Evolutionary conservation across 2,888 invertebrate genomes (phyloP), one percentile per base, ranked within the genome.

Genomic region (Ectemnius lituratus): DNA sequence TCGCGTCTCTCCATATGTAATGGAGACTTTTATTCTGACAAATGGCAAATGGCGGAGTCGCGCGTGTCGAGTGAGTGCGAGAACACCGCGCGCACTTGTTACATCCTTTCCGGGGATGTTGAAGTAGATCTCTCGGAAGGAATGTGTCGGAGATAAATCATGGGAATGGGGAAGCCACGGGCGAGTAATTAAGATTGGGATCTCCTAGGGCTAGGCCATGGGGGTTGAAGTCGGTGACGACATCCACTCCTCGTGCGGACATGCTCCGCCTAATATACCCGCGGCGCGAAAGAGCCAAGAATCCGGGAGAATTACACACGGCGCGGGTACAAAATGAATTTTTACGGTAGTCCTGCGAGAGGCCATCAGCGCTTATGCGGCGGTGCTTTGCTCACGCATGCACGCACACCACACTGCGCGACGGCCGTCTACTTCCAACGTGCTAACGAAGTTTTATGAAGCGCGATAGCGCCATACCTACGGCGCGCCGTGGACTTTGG

Each of bases 401-500:
- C 37, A 37, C 37, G 52, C 62, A 70, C 62, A 69, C 49, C 14
- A 16, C 62, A 60, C 13, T 16, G 68, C 70, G 58, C 65, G 66
- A 68, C 70, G 65, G 65, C 73, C 81, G 83, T 83, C 79, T 82
- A 82, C 79, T 80, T 80, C 63, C 76, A 59, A 69, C 76, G 76
- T 78, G 83, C 86, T 89, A 89, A 89, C 88, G 87, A 89, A 89
- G 89, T 88, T 89, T 89, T 89, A 89, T 89, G 89, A 89, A 89
- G 87, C 88, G 87, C 87, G 88, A 88, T 89, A 88, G 87, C 83
- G 84, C 84, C 81, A 84, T 84, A 85, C 84, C 85, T 84, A 81
- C 82, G 83, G 78, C 76, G 71, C 79, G 80, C 82, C 85, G 82
- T 81, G 84, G 87, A 87, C 88, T 88, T 89, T 86, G 87, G 88